These are phyloP conservation scores for Hedya salicella DNA, from an alignment of 2,888 invertebrate species.

Conservation along the genomic window DNA sequence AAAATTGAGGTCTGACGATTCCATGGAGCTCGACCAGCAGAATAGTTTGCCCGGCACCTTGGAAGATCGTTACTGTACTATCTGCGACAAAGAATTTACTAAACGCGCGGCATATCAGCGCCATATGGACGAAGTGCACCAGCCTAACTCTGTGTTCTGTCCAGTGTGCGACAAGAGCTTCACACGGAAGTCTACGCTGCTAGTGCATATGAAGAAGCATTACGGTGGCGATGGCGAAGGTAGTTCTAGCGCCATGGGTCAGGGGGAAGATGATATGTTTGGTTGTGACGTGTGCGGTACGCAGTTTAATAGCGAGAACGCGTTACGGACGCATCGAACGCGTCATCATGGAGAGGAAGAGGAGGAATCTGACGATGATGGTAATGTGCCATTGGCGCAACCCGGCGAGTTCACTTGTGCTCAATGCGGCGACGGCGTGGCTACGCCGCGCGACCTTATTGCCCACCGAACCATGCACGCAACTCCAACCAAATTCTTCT, in stretches of 20 bases:
- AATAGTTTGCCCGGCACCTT: slow-evolving; percentile 68
- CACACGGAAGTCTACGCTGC: slow-evolving; percentile 86
- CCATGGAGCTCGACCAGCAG: slow-evolving; percentile 75
- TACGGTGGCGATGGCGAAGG: slow-evolving; percentile 75
- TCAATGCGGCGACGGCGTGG: slow-evolving; percentile 84
- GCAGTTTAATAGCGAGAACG: slow-evolving; percentile 83
- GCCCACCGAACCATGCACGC: slow-evolving; percentile 84
- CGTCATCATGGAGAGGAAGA: slow-evolving; percentile 83
- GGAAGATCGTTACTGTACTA: slow-evolving; percentile 84
- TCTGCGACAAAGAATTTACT: slow-evolving; percentile 86
- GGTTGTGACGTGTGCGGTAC: slow-evolving; percentile 87
- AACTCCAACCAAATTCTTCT: slow-evolving; percentile 81
- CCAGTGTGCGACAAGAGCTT: slow-evolving; percentile 87
- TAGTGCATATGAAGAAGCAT: slow-evolving; percentile 87
- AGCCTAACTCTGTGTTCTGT: slow-evolving; percentile 84
- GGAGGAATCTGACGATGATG: slow-evolving; percentile 75
- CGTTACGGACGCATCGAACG: slow-evolving; percentile 84
- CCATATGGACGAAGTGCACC: slow-evolving; percentile 85
- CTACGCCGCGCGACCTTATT: slow-evolving; percentile 81
- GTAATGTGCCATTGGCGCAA: slow-evolving; percentile 58
- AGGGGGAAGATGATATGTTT: slow-evolving; percentile 68
- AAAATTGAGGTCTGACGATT: slow-evolving; percentile 77
- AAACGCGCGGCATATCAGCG: slow-evolving; percentile 85
- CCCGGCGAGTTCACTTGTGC: slow-evolving; percentile 83
- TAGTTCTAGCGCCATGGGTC: slow-evolving; percentile 60